Evolutionary conservation across 64 coral and sea anemone genomes (phyloP).

Genomic region (Pocillopora verrucosa): DNA sequence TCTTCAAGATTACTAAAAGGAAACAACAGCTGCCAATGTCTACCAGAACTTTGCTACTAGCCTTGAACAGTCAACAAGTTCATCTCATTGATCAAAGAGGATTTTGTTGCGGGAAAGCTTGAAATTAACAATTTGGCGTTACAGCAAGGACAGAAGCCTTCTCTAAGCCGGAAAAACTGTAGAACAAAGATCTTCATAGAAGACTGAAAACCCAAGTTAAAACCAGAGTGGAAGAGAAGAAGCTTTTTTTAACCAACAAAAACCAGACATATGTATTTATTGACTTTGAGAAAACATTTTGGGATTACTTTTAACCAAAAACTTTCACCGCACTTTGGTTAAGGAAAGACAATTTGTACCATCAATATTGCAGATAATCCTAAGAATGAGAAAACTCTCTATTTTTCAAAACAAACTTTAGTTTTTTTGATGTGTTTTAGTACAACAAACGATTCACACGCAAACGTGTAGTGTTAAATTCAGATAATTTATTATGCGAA

Average conservation of each 20-base stretch:
- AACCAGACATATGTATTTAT: background rate
- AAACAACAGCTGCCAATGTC: background rate
- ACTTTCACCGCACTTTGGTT: no score
- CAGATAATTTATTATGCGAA: no score
- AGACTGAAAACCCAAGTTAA: background rate
- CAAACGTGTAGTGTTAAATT: no score
- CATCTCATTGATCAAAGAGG: background rate
- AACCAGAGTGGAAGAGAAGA: background rate
- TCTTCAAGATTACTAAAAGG: slow-evolving; percentile 21
- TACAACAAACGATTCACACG: no score
- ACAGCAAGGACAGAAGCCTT: background rate
- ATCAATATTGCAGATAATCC: no score
- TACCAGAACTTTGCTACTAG: background rate
- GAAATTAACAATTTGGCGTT: background rate
- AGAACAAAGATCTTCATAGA: background rate
- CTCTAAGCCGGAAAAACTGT: background rate
- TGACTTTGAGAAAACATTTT: no score
- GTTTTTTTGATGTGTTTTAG: no score
- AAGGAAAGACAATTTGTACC: no score
- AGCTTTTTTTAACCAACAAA: background rate
- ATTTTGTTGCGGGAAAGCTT: background rate
- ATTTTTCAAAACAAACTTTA: no score
- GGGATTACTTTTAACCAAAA: no score
- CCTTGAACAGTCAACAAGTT: background rate
- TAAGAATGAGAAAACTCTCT: no score